Base-by-base conservation (phyloP, 2,797 vertebrate genomes). In the Chrosomus eos region DNA sequence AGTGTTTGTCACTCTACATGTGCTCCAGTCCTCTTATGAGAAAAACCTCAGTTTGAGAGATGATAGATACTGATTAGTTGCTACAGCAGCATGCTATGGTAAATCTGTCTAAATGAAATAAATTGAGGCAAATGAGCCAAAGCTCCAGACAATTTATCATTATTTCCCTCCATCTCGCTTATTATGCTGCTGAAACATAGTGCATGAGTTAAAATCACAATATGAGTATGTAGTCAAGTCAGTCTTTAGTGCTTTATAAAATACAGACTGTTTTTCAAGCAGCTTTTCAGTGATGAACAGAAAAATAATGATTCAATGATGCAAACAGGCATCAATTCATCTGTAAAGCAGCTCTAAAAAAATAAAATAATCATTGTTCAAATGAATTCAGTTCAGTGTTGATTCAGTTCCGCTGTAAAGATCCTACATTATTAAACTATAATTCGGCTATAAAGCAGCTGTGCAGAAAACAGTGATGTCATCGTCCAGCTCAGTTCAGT, bases 131-230 rank as follows among this genome's bases (percentile, higher is more conserved):
- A 79, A 79, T 45, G 18, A 79, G 38, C 38, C 58, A 78, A 64
- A 64, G 58, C 58, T 64, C 40, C 58, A 64, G 36, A 79, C 36
- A 60, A 77, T 67, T 36, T 51, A 51, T 75, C 79, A 66, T 83
- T 43, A 43, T 73, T 62, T 31, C 72, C 45, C 72, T 67, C 60
- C 72, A 53, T 83, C 33, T 64, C 33, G n/a, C 53, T 77, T 94
- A 93, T 91, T 94, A 91, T 26, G 70, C 55, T 14, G 40, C 77
- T 8, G 40, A 28, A 77, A 62, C 80, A 84, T 87, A 14, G 92
- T 4, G 21, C 51, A 36, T 33, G 11, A 36, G 21, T 36, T 75
- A 2, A 74, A 55, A 93, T 93, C 93, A 31, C 71, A 21, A 10
- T 19, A 7, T 45, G 6, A 55, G 48, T 7, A 5, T 76, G 23